Evolutionary conservation across 2,113 vertebrate species (phyloP).

Genomic region (Thermophis baileyi): DNA sequence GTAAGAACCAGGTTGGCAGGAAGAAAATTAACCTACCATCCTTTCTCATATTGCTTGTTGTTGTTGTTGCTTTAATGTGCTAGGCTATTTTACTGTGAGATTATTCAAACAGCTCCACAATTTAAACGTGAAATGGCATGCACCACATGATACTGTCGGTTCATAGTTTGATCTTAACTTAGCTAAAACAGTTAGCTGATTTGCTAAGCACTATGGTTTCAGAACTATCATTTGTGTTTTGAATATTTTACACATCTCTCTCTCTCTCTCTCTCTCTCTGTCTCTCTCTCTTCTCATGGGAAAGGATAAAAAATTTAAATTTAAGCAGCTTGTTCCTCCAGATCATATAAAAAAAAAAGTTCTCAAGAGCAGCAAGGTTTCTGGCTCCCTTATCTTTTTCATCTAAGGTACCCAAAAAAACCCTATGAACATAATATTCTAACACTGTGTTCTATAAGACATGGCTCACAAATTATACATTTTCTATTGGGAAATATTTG

Average conservation of each 20-base stretch:
- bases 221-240: neutral
- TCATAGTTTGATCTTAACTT: neutral
- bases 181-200: neutral
- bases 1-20: neutral
- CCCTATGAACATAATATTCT: neutral
- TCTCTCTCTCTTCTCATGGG: neutral
- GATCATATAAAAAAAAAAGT: neutral
- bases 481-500: neutral
- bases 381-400: neutral
- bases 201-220: neutral
- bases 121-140: neutral
- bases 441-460: neutral
- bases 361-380: neutral
- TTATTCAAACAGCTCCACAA: neutral
- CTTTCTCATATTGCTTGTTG: neutral
- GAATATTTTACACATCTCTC: neutral
- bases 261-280: neutral
- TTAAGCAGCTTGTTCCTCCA: neutral
- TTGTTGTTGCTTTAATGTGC: fast-evolving
- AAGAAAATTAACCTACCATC: neutral
- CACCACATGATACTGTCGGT: neutral
- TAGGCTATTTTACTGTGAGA: neutral
- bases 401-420: neutral
- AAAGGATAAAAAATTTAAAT: neutral
- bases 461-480: neutral